These are phyloP conservation scores for Bedellia somnulentella DNA, from an alignment of 2,888 invertebrate species.

Conservation along the genomic window DNA sequence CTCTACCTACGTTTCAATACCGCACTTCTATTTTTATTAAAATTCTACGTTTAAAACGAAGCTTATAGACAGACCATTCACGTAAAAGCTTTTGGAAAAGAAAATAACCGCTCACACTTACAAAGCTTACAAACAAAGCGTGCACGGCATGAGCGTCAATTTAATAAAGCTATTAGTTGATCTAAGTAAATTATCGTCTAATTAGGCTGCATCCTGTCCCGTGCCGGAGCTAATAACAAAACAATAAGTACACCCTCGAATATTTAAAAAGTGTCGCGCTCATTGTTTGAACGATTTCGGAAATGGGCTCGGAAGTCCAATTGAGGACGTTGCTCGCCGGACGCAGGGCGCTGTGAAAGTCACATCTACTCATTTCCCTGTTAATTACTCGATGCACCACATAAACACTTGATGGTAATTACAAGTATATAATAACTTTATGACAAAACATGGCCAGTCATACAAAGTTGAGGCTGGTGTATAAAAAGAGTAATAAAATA, in stretches of 20 bases:
- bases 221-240: conserved; percentile 53
- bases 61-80: no score
- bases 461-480: no score
- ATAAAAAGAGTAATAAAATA: no score
- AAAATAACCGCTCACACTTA: no score
- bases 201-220: conserved; percentile 57
- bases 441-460: no score
- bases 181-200: conserved; percentile 43
- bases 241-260: conserved; percentile 30
- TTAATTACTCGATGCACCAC: conserved; percentile 21
- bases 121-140: neutral
- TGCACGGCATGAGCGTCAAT: neutral
- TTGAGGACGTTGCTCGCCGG: conserved; percentile 48
- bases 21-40: no score
- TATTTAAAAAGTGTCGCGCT: conserved; percentile 32
- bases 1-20: no score
- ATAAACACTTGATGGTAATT: no score
- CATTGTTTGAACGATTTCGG: conserved; percentile 43
- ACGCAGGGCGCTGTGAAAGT: conserved; percentile 48
- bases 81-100: no score
- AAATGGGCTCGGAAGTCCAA: conserved; percentile 56
- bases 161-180: conserved; percentile 9
- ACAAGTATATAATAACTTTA: no score
- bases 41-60: no score
- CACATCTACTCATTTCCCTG: conserved; percentile 31